Percentiles rank a stretch among this genome's conserved stretches.
These are phyloP conservation scores for Marisa cornuarietis DNA, from an alignment of 1,140 invertebrate genomes.

Conservation along the genomic window DNA sequence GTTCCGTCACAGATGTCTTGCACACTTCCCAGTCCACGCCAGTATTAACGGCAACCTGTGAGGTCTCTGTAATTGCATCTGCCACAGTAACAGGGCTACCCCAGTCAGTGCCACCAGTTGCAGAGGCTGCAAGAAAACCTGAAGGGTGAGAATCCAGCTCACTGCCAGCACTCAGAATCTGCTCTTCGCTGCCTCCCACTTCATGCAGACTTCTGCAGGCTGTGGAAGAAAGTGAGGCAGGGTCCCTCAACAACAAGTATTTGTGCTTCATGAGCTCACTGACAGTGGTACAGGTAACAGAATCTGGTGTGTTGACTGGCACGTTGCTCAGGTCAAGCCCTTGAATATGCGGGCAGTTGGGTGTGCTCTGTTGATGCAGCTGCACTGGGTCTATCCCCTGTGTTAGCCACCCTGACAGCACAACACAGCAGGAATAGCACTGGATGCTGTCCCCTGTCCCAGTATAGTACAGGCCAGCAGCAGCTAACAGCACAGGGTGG, in stretches of 20 bases:
- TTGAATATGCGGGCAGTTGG: conserved; percentile 76
- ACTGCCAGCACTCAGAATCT: not conserved
- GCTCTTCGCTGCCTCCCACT: not conserved
- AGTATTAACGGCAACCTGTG: not conserved
- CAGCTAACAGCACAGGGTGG: conserved; percentile 76
- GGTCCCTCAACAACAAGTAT: not conserved
- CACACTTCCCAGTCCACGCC: conserved; percentile 14
- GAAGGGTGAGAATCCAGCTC: conserved; percentile 5
- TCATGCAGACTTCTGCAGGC: not conserved
- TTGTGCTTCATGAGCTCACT: not conserved
- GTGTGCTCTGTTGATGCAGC: conserved; percentile 77
- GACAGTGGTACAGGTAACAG: not conserved
- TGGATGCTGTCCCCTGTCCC: conserved; percentile 73
- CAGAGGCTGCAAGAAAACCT: not conserved
- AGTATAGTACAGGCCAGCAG: conserved; percentile 81
- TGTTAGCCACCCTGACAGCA: conserved; percentile 77
- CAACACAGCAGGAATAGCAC: conserved; percentile 82
- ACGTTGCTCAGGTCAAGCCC: conserved; percentile 46
- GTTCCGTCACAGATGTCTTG: conserved; percentile 19
- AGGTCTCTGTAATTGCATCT: not conserved
- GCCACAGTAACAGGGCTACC: not conserved
- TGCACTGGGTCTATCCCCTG: conserved; percentile 76
- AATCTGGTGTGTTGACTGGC: not conserved
- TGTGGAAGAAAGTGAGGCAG: not conserved
- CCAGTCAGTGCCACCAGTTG: not conserved